Evolutionary conservation across 2,888 invertebrate species (phyloP).

Genomic region (Dolichomitus sp.): DNA sequence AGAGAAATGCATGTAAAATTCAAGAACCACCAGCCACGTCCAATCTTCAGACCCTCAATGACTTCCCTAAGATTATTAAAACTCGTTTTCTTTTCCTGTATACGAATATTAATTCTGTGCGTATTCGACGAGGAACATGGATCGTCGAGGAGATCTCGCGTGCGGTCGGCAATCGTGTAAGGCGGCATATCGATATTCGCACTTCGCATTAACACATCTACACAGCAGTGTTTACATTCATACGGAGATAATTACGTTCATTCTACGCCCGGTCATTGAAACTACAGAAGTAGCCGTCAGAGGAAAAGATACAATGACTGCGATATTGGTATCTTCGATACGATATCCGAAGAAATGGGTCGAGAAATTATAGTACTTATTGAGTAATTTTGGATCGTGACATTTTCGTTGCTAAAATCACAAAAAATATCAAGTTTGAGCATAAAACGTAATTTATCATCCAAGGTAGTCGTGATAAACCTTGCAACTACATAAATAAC

Average conservation of each 20-base stretch:
- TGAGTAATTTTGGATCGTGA: conserved; percentile 13
- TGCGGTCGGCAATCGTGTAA: conserved; percentile 32
- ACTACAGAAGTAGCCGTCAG: conserved; percentile 10
- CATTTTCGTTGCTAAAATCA: neutral
- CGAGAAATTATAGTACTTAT: neutral
- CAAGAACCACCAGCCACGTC: neutral
- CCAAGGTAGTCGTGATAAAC: too few species aligned
- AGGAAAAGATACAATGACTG: conserved; percentile 16
- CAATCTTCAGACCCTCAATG: neutral
- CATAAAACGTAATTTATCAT: neutral
- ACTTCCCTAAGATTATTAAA: neutral
- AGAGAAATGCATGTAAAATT: neutral
- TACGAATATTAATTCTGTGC: conserved; percentile 7
- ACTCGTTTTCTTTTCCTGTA: neutral
- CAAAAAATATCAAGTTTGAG: neutral
- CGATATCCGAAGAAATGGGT: conserved; percentile 10
- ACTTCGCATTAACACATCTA: conserved; percentile 44
- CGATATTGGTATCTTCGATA: conserved; percentile 4
- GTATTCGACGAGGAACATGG: conserved; percentile 17
- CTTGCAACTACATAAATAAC: too few species aligned
- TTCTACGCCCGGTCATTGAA: conserved; percentile 60
- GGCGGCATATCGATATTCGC: conserved; percentile 27
- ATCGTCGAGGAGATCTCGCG: conserved; percentile 12
- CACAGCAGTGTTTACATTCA: conserved; percentile 54
- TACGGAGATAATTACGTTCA: conserved; percentile 57